Evolutionary conservation across 2,797 vertebrate species (phyloP), one percentile per base, ranked within the genome.

Genomic region (Sebastes goodei): DNA sequence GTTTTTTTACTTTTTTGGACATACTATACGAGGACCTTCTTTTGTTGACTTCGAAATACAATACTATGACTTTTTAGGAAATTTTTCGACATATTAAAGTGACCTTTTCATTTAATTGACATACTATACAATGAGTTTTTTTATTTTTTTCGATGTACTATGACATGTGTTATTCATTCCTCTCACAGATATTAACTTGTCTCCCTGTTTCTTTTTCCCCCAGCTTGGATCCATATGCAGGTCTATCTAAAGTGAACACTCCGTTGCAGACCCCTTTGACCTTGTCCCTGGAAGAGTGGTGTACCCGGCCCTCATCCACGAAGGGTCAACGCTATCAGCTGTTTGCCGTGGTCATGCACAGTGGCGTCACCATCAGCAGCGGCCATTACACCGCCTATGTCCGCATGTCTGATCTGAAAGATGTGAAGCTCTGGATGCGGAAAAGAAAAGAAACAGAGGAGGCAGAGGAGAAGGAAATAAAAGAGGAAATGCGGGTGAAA

Each of bases 301-400:
- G 98, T 94, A 98, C 97, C 0, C 94, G 90, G 65, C 94, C 97
- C 15, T 96, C 95, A 0, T 78, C 93, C 4, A 53, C 82, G 0
- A 78, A 83, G 30, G 90, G 87, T 8, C 96, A 98, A 84, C 94
- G 89, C 83, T 99, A 99, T 17, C 96, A 97, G 80, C 93, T 99
- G 10, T 99, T 99, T 25, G 98, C 97, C 0, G 97, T 99, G 78
- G 97, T 99, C 46, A 99, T 99, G 98, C 99, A 99, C 92, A 99
- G 98, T 5, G 98, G 98, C 46, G 94, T 99, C 81, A 99, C 98
- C 14, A 99, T 99, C 88, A 98, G 97, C 95, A 99, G 98, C 14
- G 99, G 99, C 55, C 98, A 99, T 88, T 99, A 99, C 92, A 99
- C 98, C 2, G 96, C 98, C 62, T 99, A 96, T 23, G 94, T 99